Conservation (phyloP, 2,113 vertebrate genomes). For the Aptenodytes patagonicus region DNA sequence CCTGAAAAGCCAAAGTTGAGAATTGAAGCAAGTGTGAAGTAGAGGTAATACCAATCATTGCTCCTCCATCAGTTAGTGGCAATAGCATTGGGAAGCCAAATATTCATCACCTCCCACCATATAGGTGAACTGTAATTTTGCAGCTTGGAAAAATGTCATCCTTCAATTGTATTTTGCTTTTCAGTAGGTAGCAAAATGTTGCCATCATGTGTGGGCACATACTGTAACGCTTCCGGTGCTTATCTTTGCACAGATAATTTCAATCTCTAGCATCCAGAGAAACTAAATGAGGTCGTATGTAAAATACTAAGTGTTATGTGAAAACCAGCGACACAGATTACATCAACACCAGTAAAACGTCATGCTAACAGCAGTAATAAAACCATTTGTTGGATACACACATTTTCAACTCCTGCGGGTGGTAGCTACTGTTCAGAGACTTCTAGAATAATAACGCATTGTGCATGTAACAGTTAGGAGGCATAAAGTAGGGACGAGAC, state of each 20-base stretch:
- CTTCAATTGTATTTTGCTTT: neutral
- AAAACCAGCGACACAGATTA: neutral
- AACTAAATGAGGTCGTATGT: neutral
- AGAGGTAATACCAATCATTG: neutral
- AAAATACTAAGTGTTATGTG: neutral
- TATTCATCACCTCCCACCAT: neutral
- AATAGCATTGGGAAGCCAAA: neutral
- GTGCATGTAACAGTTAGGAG: neutral
- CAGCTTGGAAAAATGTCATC: neutral
- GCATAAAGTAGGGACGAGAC: neutral
- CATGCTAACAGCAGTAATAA: neutral
- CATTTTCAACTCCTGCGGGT: neutral
- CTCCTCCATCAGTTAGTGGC: neutral
- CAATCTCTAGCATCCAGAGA: neutral
- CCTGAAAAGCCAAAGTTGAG: neutral
- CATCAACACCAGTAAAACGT: neutral
- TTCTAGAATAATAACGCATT: conserved; percentile 20
- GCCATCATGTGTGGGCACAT: neutral
- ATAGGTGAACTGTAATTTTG: neutral
- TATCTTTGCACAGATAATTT: neutral
- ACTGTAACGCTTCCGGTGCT: neutral
- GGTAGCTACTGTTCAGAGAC: conserved; percentile 25
- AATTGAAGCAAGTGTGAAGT: neutral
- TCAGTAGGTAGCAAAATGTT: neutral
- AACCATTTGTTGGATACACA: neutral